A percentile compares a stretch with the other conserved stretches of the same genome.
phyloP scores from a whole-genome alignment of 2,797 vertebrate species.

The Mastacembelus armatus region DNA sequence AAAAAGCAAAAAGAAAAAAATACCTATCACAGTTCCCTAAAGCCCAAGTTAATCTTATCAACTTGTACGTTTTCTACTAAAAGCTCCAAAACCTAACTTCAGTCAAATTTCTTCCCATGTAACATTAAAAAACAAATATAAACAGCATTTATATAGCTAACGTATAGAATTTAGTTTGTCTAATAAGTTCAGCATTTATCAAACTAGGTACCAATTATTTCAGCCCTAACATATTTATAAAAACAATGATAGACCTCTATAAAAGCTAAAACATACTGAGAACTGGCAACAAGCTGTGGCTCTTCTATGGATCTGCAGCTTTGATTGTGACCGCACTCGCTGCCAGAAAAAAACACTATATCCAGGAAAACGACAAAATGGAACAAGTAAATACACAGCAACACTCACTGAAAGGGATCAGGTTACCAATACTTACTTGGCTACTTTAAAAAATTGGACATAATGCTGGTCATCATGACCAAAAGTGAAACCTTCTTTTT shows the following conservation, averaged over 20 bases:
- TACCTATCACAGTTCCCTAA: background rate
- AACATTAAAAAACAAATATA: background rate
- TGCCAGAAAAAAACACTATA: too few relatives aligned
- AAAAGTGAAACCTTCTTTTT: background rate
- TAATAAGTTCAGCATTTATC: too few relatives aligned
- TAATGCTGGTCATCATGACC: background rate
- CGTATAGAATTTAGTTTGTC: too few relatives aligned
- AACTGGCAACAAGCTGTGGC: background rate
- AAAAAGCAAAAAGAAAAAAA: background rate
- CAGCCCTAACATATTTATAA: background rate
- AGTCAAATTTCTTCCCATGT: background rate
- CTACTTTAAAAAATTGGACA: too few relatives aligned
- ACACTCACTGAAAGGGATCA: constrained; percentile 11
- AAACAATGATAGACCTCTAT: background rate
- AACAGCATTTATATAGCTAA: too few relatives aligned
- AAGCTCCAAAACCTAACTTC: background rate
- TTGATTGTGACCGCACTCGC: too few relatives aligned
- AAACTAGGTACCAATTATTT: too few relatives aligned
- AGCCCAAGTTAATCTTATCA: too few relatives aligned
- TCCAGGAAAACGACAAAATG: too few relatives aligned
- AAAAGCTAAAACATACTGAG: too few relatives aligned
- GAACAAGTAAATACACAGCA: background rate
- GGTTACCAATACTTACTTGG: too few relatives aligned
- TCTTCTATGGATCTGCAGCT: too few relatives aligned
- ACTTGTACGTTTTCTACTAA: background rate